Evolutionary conservation across 2,797 vertebrate species (phyloP), one percentile per base, ranked within the genome.

Genomic region (Alosa sapidissima): DNA sequence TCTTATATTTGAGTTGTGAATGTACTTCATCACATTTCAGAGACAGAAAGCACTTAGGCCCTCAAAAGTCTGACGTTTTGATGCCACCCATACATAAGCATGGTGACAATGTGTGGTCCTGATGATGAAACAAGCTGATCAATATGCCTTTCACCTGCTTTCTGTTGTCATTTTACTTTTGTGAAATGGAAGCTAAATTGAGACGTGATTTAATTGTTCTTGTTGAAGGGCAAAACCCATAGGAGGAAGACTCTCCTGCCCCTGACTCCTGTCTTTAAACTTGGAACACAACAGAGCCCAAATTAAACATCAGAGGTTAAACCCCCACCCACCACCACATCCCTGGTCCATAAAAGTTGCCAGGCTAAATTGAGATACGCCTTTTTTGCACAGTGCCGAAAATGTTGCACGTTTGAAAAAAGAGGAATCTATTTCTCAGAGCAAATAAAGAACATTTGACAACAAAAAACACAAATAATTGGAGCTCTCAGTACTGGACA

Each of bases 351-450:
- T 94, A 94, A 96, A 95, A 94, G 95, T 92, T 93, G 96, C 97
- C 97, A 99, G 98, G 96, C 96, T 98, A 98, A 98, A 97, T 96
- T 96, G 92, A 93, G 88, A 94, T 92, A 92, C 90, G 94, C 96
- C 96, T 96, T 94, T 96, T 99, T 99, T 99, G 98, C 98, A 99
- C 98, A 98, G 96, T 95, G 97, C 96, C 97, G 84, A 93, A 93
- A 87, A 93, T 94, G 94, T 96, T 97, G 97, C 98, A 99, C 98
- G 97, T 97, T 95, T 96, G 94, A 92, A 88, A 91, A 90, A 89
- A 90, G 93, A 78, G 36, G 72, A 47, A 78, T 47, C 72, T 47
- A 47, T 78, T 78, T 78, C 47, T 78, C 41, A 16, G 6, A 47
- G 41, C 36, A 47, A 78, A 78, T 19, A 14, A 36, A 78, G 5